Evolutionary conservation across 2,888 invertebrate species (phyloP).

Genomic region (Xanthorhoe spadicearia): DNA sequence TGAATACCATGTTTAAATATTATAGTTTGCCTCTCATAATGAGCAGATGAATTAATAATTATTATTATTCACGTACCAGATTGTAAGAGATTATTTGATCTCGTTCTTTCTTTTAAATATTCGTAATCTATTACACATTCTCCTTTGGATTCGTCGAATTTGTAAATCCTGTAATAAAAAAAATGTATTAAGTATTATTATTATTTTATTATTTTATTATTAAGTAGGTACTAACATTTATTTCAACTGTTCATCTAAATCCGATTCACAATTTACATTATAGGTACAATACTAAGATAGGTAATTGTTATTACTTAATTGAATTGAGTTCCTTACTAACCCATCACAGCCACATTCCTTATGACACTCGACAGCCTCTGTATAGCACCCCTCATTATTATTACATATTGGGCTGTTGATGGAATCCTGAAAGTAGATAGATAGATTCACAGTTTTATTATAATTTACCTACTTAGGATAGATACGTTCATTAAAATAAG

Average conservation of each 20-base stretch:
- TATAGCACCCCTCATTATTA: slow-evolving; percentile 22
- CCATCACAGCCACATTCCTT: slow-evolving; percentile 36
- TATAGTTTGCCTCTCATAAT: too few species aligned
- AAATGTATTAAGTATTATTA: not conserved
- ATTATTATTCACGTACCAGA: slow-evolving; percentile 17
- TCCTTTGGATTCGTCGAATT: slow-evolving; percentile 21
- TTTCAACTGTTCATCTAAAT: too few species aligned
- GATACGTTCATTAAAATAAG: too few species aligned
- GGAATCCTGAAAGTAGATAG: slow-evolving; percentile 16
- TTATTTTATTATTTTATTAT: too few species aligned
- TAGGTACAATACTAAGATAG: too few species aligned
- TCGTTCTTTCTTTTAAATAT: slow-evolving; percentile 24
- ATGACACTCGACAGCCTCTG: slow-evolving; percentile 24
- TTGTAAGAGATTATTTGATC: slow-evolving; percentile 21
- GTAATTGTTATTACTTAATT: not conserved
- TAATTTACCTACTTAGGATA: too few species aligned
- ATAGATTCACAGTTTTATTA: too few species aligned
- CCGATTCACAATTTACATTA: too few species aligned
- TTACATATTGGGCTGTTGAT: slow-evolving; percentile 16
- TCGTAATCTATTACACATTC: slow-evolving; percentile 28
- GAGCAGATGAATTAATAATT: too few species aligned
- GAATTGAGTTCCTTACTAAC: slow-evolving; percentile 18
- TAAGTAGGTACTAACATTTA: too few species aligned
- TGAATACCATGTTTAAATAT: too few species aligned
- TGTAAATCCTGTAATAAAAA: slow-evolving; percentile 26